phyloP scores from a whole-genome alignment of 2,113 vertebrate genomes.

The Opisthocomus hoazin region DNA sequence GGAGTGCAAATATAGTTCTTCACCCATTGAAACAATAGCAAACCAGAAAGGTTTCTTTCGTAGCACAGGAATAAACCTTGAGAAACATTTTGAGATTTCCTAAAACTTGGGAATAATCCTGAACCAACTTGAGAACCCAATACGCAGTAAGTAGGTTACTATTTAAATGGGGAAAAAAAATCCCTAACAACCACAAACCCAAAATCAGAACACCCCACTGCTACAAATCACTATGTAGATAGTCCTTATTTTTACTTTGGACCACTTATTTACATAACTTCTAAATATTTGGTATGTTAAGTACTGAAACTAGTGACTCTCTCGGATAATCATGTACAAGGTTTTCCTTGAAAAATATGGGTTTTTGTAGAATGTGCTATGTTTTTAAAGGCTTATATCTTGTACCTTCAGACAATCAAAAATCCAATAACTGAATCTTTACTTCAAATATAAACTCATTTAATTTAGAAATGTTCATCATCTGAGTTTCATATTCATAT shows the following conservation, averaged over 20 bases:
- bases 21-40: background rate
- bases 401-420: background rate
- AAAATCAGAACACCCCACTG: fast-evolving
- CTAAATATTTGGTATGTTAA: background rate
- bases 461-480: background rate
- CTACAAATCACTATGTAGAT: background rate
- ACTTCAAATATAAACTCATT: background rate
- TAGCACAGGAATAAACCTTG: background rate
- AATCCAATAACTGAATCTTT: background rate
- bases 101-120: background rate
- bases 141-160: background rate
- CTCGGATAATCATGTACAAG: background rate
- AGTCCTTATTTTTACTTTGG: background rate
- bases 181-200: fast-evolving
- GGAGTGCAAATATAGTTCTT: background rate
- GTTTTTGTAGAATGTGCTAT: background rate
- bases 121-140: background rate
- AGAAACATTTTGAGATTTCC: background rate
- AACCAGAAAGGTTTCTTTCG: background rate
- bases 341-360: background rate
- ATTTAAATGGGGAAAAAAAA: background rate
- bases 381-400: background rate
- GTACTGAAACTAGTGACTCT: background rate
- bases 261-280: background rate
- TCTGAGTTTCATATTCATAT: background rate